Evolutionary conservation across 2,797 vertebrate genomes (phyloP).

Genomic region (Anguilla anguilla): DNA sequence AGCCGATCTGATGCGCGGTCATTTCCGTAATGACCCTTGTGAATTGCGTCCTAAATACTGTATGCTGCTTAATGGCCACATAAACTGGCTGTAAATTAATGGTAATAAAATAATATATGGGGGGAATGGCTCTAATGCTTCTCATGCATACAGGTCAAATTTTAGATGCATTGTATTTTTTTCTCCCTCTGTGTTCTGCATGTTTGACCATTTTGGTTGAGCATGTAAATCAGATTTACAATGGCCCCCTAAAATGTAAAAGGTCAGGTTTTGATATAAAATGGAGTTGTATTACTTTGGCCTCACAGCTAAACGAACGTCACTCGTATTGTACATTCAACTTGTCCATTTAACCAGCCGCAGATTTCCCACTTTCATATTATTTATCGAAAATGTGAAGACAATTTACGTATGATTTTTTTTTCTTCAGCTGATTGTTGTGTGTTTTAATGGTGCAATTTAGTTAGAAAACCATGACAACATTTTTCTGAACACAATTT

Average conservation of each 20-base stretch:
- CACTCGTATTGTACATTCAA: not conserved
- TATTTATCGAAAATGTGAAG: not conserved
- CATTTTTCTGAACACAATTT: not conserved
- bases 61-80: slow-evolving; percentile 32
- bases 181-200: not conserved
- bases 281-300: not conserved
- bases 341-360: not conserved
- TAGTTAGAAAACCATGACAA: not conserved
- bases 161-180: slow-evolving; percentile 10
- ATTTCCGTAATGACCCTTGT: slow-evolving; percentile 56
- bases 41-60: slow-evolving; percentile 23
- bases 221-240: not conserved
- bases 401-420: not conserved
- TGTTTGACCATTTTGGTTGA: not conserved
- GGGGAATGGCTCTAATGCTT: slow-evolving; percentile 2
- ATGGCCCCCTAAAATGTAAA: not conserved
- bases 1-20: slow-evolving; percentile 6
- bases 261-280: slow-evolving; percentile 5
- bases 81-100: slow-evolving; percentile 40
- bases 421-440: not conserved
- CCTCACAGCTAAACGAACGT: not conserved
- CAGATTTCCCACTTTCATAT: not conserved
- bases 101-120: slow-evolving; percentile 17
- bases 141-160: not conserved
- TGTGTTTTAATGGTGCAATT: not conserved